Evolutionary conservation across 2,113 vertebrate genomes (phyloP).

Genomic region (Pseudorhombus dupliciocellatus): DNA sequence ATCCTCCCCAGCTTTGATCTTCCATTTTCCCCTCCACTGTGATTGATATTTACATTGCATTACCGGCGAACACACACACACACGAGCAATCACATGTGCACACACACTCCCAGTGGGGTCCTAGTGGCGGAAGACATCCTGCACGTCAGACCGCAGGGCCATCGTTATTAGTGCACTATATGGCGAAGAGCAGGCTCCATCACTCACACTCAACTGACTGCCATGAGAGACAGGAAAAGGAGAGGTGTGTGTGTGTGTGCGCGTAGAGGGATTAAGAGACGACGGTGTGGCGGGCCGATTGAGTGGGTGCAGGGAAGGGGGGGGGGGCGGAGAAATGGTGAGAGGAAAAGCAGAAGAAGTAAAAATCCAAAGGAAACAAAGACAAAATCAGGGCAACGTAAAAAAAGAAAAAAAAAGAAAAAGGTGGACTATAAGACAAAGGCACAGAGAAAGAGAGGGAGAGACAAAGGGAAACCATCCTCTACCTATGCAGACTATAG

Average conservation of each 20-base stretch:
- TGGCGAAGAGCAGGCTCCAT: slow-evolving; percentile 39
- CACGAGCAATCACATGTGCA: slow-evolving; percentile 45
- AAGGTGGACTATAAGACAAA: slow-evolving; percentile 53
- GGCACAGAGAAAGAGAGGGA: slow-evolving; percentile 37
- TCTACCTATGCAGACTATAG: slow-evolving; percentile 60
- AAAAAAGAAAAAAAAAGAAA: slow-evolving; percentile 16
- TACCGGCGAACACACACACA: slow-evolving; percentile 52
- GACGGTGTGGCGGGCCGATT: neutral
- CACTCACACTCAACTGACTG: slow-evolving; percentile 39
- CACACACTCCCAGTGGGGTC: slow-evolving; percentile 65
- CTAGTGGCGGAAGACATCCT: slow-evolving; percentile 59
- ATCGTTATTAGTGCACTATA: slow-evolving; percentile 63
- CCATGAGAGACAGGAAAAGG: slow-evolving; percentile 39
- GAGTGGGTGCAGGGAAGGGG: neutral
- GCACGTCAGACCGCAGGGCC: slow-evolving; percentile 56
- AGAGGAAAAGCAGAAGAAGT: slow-evolving; percentile 12
- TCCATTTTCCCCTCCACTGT: slow-evolving; percentile 57
- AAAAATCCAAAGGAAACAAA: slow-evolving; percentile 42
- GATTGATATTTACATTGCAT: slow-evolving; percentile 73
- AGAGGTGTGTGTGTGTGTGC: slow-evolving; percentile 21
- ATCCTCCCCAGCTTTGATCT: slow-evolving; percentile 64
- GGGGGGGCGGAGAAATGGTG: neutral
- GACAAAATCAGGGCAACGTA: slow-evolving; percentile 37
- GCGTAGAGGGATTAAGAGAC: slow-evolving; percentile 35
- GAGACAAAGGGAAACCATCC: slow-evolving; percentile 68